Conservation (phyloP, 2,888 invertebrate species). For the Fragum fragum region DNA sequence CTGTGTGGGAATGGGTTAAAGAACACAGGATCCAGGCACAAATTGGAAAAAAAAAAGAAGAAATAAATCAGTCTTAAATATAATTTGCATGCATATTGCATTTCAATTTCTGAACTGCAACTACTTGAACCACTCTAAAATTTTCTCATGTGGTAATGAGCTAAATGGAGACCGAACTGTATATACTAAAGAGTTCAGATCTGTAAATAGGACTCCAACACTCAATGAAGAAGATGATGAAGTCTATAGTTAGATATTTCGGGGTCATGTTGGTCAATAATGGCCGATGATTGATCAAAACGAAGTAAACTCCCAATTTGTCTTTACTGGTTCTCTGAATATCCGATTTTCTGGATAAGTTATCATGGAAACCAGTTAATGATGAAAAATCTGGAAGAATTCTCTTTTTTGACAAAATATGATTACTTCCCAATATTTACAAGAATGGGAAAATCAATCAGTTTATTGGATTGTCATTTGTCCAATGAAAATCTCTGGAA, state of each 20-base stretch:
- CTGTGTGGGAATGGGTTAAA: too few relatives aligned
- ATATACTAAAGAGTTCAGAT: too few relatives aligned
- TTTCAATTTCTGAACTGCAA: conserved; percentile 1
- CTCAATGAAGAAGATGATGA: not conserved
- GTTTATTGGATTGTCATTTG: conserved; percentile 5
- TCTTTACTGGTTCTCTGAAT: conserved; percentile 6
- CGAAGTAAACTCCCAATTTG: conserved; percentile 23
- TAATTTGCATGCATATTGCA: conserved; percentile 14
- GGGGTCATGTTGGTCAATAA: conserved; percentile 20
- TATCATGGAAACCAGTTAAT: not conserved
- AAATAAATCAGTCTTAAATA: conserved; percentile 15
- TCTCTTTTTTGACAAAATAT: conserved; percentile 6
- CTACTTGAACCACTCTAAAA: too few relatives aligned
- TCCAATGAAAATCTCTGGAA: not conserved
- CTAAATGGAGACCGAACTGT: too few relatives aligned
- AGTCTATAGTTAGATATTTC: conserved; percentile 13
- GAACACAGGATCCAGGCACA: not conserved
- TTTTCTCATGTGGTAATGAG: too few relatives aligned
- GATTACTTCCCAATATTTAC: conserved; percentile 24
- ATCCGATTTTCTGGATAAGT: conserved; percentile 13
- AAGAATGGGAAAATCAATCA: conserved; percentile 3
- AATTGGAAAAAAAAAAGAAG: conserved; percentile 17
- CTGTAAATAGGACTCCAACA: too few relatives aligned
- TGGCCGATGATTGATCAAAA: conserved; percentile 19
- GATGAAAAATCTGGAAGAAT: conserved; percentile 9